Base-by-base conservation (phyloP, 2,888 invertebrate species). In the Heterodera filipjevi region DNA sequence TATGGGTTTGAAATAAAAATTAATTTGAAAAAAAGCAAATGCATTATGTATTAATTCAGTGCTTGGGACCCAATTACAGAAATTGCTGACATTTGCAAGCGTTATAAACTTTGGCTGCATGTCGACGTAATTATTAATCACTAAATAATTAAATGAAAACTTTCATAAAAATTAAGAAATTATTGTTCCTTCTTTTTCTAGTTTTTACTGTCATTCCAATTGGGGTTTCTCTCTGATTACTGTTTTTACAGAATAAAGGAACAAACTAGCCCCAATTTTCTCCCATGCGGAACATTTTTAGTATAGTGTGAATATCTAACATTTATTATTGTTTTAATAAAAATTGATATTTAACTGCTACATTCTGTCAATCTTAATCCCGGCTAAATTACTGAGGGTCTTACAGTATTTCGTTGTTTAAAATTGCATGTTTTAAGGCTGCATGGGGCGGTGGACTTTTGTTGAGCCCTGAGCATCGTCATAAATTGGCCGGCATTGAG, bases 21-120 rank as follows among this genome's bases (percentile, higher is more conserved):
- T 8, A 27, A 2, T 3, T 8, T 8, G 8, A 64, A 64, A 64
- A 27, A 8, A 27, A 27, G 16, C 16, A 27, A n/a, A 39, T 27
- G 8, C 8, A 64, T 64, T 27, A 14, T 39, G 6, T 39, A 10
- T 2, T 16, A 6, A 32, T 68, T 32, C 22, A 68, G 68, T 59
- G 75, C 75, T 33, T 75, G 75, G 75, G 98, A 99, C 92, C 95
- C 96, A 0, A 93, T 99, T 84, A 92, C 93, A 81, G 94, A 94
- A 84, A 94, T 98, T 84, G 97, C 97, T 0, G 96, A 98, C 90
- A 94, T 99, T 89, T 97, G 97, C 91, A 93, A 96, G 90, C 94
- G 94, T 87, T 94, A 97, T 90, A 93, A 94, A 84, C 92, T 97
- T 90, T 99, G 99, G 99, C 92, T 99, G 89, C 98, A 99, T 88